Evolutionary conservation across 2,797 vertebrate species (phyloP), one percentile per base, ranked within the genome.

Genomic region (Zalophus californianus): DNA sequence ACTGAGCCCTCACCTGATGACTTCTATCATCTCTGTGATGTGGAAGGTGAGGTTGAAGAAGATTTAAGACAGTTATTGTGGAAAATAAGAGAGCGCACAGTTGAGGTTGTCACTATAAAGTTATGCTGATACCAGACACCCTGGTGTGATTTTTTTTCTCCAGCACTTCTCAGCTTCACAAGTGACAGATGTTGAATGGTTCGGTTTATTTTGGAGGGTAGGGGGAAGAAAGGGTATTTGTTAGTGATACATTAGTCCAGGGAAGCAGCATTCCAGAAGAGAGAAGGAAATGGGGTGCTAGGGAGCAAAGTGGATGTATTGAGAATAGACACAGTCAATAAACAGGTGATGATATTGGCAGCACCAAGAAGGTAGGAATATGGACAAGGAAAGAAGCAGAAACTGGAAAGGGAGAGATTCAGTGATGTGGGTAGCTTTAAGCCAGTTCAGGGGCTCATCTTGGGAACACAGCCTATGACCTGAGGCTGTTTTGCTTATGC

Each of bases 251-350:
- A 38, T 84, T 83, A 77, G 62, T 82, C 38, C 35, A 38, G 85
- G 84, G 90, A 89, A 95, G 73, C 32, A 83, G 66, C 35, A 58
- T 89, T 88, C 89, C 72, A 91, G 79, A 80, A 93, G 64, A 68
- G 60, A 86, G 21, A 86, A 38, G 27, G 78, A 80, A 60, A 86
- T 12, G 23, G 25, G 58, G 92, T 73, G 48, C 35, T 50, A 56
- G 79, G 41, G 73, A 80, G n/a, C 72, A 20, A 70, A 77, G 44
- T 7, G 38, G 2, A 12, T 38, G 14, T 48, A 35, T 50, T 50
- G 29, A 82, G 80, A 52, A 75, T 14, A 94, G 32, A 72, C 44
- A 12, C 21, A 35, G 62, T 75, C 94, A 70, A 21, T n/a, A 72
- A 87, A 35, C 7, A 85, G 48, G 44, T 56, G 64, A 14, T 5